phyloP scores from a whole-genome alignment of 2,888 invertebrate genomes.

The Proisotoma minuta region DNA sequence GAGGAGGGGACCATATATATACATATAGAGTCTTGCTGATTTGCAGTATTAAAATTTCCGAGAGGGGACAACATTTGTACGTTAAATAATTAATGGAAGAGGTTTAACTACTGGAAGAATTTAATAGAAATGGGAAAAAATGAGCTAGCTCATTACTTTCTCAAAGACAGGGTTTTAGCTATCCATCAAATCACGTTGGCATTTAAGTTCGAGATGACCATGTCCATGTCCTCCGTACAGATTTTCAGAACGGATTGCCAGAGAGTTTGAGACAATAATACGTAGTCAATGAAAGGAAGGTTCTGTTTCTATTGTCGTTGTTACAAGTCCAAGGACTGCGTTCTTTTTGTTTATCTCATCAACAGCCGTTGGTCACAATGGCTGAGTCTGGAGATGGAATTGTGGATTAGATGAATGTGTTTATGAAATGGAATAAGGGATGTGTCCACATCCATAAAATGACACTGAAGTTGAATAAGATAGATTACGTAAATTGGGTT shows the following conservation, averaged over 20 bases:
- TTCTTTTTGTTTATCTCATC: background rate
- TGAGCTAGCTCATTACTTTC: background rate
- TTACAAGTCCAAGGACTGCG: no score
- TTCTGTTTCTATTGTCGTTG: no score
- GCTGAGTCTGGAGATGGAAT: no score
- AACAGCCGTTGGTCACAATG: background rate
- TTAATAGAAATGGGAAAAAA: background rate
- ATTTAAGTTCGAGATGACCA: slow-evolving; percentile 1
- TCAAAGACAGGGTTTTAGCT: background rate
- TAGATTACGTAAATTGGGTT: slow-evolving; percentile 14
- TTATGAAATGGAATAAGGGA: background rate
- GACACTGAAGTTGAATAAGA: slow-evolving; percentile 12
- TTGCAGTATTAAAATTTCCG: no score
- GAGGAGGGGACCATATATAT: no score
- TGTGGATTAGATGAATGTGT: background rate
- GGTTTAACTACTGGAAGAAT: background rate
- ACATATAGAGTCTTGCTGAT: no score
- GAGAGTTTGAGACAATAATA: background rate
- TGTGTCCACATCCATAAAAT: background rate
- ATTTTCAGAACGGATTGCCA: background rate
- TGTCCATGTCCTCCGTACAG: background rate
- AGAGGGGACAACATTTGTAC: no score
- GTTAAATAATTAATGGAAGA: no score
- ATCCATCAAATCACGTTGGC: slow-evolving; percentile 10
- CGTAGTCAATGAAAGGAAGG: background rate